Base-by-base conservation (phyloP, 2,797 vertebrate species). In the Phylloscopus collybita region DNA sequence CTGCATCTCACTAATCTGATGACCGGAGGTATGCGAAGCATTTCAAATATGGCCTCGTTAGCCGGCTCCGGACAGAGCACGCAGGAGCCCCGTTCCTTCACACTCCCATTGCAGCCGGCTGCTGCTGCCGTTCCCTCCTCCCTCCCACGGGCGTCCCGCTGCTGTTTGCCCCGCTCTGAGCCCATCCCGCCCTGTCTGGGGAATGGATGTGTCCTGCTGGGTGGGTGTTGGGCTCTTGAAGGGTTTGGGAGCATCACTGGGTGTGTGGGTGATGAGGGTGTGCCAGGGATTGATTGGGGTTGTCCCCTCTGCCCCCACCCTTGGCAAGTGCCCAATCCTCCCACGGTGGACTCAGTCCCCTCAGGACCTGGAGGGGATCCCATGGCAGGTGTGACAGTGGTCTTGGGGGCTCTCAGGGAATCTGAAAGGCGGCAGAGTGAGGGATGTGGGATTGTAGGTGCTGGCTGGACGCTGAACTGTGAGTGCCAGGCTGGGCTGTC, bases 1-100 rank as follows among this genome's bases (percentile, higher is more conserved):
- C 96, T 90, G 86, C 93, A 92, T 97, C 96, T 94, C 44, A 42
- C 94, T 97, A 97, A 97, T 98, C 96, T 96, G 96, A 96, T 97
- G 97, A 96, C 91, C 94, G 91, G 96, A 98, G 97, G 96, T 97
- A 98, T 97, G 96, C 95, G 88, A 97, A 97, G 93, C 94, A 98
- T 97, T 95, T 96, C 93, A 96, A 95, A 95, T 54, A 87, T 96
- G 95, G 95, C 96, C 92, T 97, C 62, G 84, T 91, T 95, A 85
- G 91, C 94, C 95, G 95, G 90, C 95, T 96, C 94, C 59, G 93
- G 95, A 90, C 95, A 93, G 89, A 93, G 92, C 95, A 83, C 61
- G 87, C 87, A 76, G 56, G 95, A 95, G 94, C 90, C 60, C 90
- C 57, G 50, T 97, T 96, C 76, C 95, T 94, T 92, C 92, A 91